These are phyloP conservation scores for Oreochromis mossambicus DNA, from an alignment of 2,797 vertebrate species.

Conservation along the genomic window DNA sequence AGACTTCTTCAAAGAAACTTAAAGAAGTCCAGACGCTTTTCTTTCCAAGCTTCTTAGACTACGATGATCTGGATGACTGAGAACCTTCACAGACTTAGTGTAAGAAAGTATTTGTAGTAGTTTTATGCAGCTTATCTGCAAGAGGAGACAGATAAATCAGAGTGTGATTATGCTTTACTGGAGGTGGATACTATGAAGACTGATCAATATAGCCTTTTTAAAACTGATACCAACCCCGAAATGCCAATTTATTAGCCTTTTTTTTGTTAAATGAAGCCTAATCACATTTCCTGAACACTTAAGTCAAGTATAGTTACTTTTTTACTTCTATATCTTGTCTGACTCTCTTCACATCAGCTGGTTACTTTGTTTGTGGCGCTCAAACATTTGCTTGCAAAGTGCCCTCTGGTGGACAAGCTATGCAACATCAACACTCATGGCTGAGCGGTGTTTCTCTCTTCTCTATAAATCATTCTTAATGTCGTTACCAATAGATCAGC, in stretches of 20 bases:
- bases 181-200: not conserved
- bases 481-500: not conserved
- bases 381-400: not conserved
- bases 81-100: not conserved
- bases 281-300: not conserved
- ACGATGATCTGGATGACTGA: not conserved
- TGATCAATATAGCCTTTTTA: not conserved
- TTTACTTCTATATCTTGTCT: not conserved
- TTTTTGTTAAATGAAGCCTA: not conserved
- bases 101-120: not conserved
- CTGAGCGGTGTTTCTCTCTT: not conserved
- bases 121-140: not conserved
- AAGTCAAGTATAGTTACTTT: not conserved
- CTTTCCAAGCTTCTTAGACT: not conserved
- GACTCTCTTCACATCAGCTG: not conserved
- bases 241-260: not conserved
- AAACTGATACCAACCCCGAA: not conserved
- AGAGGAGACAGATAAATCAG: conserved; percentile 5
- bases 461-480: not conserved
- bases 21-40: not conserved
- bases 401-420: not conserved
- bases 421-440: not conserved
- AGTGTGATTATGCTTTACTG: not conserved
- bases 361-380: not conserved
- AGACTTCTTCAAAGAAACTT: rapidly evolving